These are phyloP conservation scores for Cichladusa arquata DNA, from an alignment of 2,113 vertebrate species.

Conservation along the genomic window DNA sequence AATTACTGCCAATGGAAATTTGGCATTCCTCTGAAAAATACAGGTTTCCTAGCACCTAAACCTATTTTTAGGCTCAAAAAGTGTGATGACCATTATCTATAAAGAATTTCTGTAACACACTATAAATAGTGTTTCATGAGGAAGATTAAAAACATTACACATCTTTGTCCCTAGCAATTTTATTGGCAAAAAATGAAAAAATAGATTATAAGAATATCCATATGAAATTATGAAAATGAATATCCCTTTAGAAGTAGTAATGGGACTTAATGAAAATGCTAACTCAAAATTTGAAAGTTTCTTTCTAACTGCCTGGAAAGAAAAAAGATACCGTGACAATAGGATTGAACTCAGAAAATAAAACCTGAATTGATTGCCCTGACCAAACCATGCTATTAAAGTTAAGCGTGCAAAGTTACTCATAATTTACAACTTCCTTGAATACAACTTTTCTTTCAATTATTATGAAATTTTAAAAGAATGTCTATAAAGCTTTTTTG, in stretches of 20 bases:
- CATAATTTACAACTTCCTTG: constrained; percentile 78
- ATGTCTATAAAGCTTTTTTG: constrained; percentile 88
- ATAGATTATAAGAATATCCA: constrained; percentile 59
- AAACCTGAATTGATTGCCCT: constrained; percentile 66
- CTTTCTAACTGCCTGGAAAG: constrained; percentile 68
- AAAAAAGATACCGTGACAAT: constrained; percentile 43
- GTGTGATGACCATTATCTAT: constrained; percentile 60
- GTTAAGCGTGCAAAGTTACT: constrained; percentile 89
- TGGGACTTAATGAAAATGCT: constrained; percentile 59
- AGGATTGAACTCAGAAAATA: constrained; percentile 68
- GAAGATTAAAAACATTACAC: constrained; percentile 71
- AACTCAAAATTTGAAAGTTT: constrained; percentile 63
- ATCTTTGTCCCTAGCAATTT: constrained; percentile 64
- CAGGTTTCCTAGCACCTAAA: constrained; percentile 73
- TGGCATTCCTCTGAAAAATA: constrained; percentile 70
- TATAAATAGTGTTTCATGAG: constrained; percentile 68
- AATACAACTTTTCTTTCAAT: constrained; percentile 82
- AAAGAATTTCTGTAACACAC: constrained; percentile 75
- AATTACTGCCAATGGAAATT: constrained; percentile 54
- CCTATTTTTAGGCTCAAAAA: constrained; percentile 65
- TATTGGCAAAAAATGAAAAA: constrained; percentile 62
- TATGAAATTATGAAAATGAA: constrained; percentile 67
- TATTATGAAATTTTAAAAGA: constrained; percentile 80
- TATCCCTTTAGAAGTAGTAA: constrained; percentile 59
- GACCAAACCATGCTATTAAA: constrained; percentile 90